Evolutionary conservation across 2,888 invertebrate species (phyloP), one percentile per base, ranked within the genome.

Genomic region (Neoscelio sp.): DNA sequence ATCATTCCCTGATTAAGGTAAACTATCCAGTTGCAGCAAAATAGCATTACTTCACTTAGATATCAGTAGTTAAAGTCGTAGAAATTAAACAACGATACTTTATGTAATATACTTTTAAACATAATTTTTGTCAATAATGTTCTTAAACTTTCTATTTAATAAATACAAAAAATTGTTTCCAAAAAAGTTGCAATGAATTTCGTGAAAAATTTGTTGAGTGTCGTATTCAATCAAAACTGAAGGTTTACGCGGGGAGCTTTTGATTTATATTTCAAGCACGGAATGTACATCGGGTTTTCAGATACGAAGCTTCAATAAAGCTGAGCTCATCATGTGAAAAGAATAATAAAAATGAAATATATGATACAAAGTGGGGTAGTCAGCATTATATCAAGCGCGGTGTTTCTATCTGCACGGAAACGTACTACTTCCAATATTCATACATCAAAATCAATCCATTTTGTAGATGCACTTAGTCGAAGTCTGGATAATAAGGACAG

Each of bases 371-470:
- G 50, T 75, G 42, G 42, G 56, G 50, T 42, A 70, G 70, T 58
- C 42, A 48, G 70, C 44, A 56, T 26, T 64, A 64, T 62, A 56
- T 70, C 68, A 48, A 48, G 40, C 68, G 40, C 52, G 38, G 40
- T 38, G 64, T 62, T 70, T 58, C 71, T 58, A 68, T 68, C 62
- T 38, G 38, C 67, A 62, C 68, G 54, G 62, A 68, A 68, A 76
- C 68, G 76, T 67, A 76, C 70, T 82, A 80, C 81, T 80, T 83
- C 82, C 85, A 84, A 84, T 85, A 84, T 84, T 81, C 84, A 86
- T 87, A 84, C 82, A 86, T 87, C 86, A 86, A 87, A 87, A 87
- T 85, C 85, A 85, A 87, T 87, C 82, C 78, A 77, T 79, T 81
- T 83, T 77, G 81, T 81, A 80, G 83, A 82, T 83, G 83, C 85